Evolutionary conservation across 2,797 vertebrate species (phyloP).

Genomic region (Serranus cabrilla): DNA sequence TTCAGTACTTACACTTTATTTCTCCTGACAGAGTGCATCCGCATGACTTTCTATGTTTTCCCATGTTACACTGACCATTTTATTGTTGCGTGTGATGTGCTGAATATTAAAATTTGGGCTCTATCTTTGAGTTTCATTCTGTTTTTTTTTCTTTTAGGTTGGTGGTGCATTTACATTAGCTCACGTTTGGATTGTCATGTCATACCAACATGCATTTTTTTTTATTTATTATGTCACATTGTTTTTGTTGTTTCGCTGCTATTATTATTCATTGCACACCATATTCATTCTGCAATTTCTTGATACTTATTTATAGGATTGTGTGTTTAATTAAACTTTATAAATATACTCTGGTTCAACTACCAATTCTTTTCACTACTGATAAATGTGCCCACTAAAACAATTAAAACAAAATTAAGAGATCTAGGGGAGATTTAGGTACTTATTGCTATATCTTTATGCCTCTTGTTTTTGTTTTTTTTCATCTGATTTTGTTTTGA

Average conservation of each 20-base stretch:
- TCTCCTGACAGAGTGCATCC: neutral
- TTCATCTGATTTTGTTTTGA: no score
- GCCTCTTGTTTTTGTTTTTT: no score
- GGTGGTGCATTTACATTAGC: neutral
- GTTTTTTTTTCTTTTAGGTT: neutral
- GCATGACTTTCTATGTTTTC: neutral
- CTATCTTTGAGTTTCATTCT: no score
- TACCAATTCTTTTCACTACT: neutral
- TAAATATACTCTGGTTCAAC: neutral
- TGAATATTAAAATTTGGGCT: neutral
- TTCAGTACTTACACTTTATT: slow-evolving; percentile 11
- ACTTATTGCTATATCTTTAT: no score
- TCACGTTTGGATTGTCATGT: neutral
- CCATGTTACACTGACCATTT: neutral
- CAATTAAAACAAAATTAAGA: no score
- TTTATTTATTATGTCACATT: neutral
- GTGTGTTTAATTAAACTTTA: neutral
- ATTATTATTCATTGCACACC: neutral
- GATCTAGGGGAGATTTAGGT: no score
- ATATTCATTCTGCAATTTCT: neutral
- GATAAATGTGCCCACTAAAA: neutral
- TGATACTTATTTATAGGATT: neutral
- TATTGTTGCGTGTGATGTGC: neutral
- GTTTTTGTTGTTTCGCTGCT: neutral
- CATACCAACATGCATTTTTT: neutral